A percentile compares a stretch with the other conserved stretches of the same genome.
These are phyloP conservation scores for Enteromius treurensis DNA, from an alignment of 2,797 vertebrate species.

Conservation along the genomic window DNA sequence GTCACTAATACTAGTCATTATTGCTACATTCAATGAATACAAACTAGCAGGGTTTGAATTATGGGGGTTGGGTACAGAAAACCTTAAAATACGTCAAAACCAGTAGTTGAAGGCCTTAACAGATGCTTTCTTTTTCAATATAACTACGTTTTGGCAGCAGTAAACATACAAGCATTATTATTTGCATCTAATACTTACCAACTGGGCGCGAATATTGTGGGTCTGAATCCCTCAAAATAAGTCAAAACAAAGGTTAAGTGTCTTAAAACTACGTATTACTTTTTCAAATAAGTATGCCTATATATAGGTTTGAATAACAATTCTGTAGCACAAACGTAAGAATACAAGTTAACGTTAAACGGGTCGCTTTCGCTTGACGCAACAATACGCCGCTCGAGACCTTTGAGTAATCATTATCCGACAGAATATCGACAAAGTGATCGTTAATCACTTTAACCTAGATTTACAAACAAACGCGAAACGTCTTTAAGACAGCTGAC, in stretches of 20 bases:
- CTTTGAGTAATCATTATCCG: not conserved
- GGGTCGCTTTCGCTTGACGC: not conserved
- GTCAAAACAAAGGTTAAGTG: not conserved
- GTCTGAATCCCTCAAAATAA: not conserved
- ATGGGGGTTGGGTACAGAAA: not conserved
- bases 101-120: not conserved
- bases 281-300: not conserved
- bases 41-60: not conserved
- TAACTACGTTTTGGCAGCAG: not conserved
- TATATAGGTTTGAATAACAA: not conserved
- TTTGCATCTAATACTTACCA: not conserved
- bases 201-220: not conserved
- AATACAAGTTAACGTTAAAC: not conserved
- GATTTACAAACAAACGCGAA: not conserved
- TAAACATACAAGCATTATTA: not conserved
- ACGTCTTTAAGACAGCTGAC: not conserved
- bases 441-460: not conserved
- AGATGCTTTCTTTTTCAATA: not conserved
- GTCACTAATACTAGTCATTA: not conserved
- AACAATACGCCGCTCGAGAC: not conserved
- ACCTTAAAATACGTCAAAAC: not conserved
- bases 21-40: not conserved
- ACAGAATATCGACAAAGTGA: not conserved
- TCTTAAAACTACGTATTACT: not conserved
- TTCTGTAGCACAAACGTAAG: not conserved